Evolutionary conservation across 2,113 vertebrate species (phyloP).

Genomic region (Gadus macrocephalus): DNA sequence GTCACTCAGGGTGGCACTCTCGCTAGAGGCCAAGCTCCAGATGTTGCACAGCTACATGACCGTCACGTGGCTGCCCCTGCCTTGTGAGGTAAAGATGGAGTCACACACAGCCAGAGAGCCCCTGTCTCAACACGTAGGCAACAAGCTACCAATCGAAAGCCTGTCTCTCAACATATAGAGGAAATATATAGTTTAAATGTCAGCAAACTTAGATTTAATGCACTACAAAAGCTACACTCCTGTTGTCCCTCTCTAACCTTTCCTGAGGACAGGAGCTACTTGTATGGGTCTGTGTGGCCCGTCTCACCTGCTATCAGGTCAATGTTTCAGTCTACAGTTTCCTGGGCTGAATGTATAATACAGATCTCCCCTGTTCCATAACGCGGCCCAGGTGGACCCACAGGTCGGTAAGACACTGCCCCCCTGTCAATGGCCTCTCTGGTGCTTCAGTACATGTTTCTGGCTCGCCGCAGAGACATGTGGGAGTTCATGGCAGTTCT

Average conservation of each 20-base stretch:
- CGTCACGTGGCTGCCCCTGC: conserved; percentile 88
- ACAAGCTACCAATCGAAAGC: no score
- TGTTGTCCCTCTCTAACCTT: no score
- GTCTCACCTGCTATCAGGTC: neutral
- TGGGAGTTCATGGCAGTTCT: conserved; percentile 5
- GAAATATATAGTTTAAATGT: neutral
- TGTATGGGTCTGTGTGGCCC: no score
- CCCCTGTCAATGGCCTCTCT: conserved; percentile 36
- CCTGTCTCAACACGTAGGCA: neutral
- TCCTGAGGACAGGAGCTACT: no score
- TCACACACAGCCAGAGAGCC: neutral
- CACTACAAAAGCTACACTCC: no score
- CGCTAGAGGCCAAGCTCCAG: conserved; percentile 91
- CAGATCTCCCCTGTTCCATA: neutral
- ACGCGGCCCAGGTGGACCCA: conserved; percentile 28
- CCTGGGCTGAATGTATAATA: neutral
- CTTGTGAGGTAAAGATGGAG: conserved; percentile 80
- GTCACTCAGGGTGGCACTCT: conserved; percentile 80
- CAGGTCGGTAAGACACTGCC: conserved; percentile 18
- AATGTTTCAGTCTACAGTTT: conserved; percentile 9
- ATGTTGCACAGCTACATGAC: conserved; percentile 95
- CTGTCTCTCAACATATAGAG: no score
- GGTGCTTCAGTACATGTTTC: conserved; percentile 16
- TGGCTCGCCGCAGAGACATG: conserved; percentile 9
- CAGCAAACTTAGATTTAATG: no score